Conservation (phyloP, 1,140 invertebrate species). For the Drosophila littoralis region DNA sequence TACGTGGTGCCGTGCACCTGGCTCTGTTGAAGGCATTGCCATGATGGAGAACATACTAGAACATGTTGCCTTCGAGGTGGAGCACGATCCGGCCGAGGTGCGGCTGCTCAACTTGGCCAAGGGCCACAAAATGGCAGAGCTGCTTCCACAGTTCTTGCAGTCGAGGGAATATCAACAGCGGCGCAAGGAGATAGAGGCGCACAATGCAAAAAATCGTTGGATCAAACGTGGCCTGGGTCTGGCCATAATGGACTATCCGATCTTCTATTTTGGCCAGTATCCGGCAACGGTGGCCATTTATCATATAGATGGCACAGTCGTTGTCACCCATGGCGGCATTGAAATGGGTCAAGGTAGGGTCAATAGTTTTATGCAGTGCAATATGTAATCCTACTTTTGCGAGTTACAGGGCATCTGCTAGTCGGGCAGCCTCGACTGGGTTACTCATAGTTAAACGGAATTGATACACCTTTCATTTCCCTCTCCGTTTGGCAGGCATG, state of each 20-base stretch:
- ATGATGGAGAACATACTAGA: conserved; percentile 93
- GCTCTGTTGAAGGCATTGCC: conserved; percentile 88
- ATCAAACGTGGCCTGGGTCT: conserved; percentile 87
- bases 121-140: conserved; percentile 81
- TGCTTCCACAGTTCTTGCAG: conserved; percentile 67
- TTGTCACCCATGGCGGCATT: conserved; percentile 88
- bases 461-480: neutral
- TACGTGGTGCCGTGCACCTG: conserved; percentile 87
- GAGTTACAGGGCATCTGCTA: too few species aligned
- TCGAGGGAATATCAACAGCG: conserved; percentile 85
- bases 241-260: conserved; percentile 86
- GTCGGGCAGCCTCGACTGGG: too few species aligned
- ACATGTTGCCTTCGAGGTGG: conserved; percentile 88
- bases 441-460: too few species aligned
- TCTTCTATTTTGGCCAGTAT: conserved; percentile 85
- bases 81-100: conserved; percentile 89
- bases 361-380: too few species aligned
- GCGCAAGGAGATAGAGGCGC: conserved; percentile 85
- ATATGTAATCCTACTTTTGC: too few species aligned
- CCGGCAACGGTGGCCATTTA: conserved; percentile 87
- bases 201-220: conserved; percentile 88
- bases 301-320: conserved; percentile 88
- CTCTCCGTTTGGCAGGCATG: conserved; percentile 82
- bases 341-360: conserved; percentile 90
- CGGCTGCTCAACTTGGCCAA: conserved; percentile 87